Percentiles rank a stretch among this genome's conserved stretches.
phyloP scores from a whole-genome alignment of 2,797 vertebrate species.

The Pantherophis vulpinus region DNA sequence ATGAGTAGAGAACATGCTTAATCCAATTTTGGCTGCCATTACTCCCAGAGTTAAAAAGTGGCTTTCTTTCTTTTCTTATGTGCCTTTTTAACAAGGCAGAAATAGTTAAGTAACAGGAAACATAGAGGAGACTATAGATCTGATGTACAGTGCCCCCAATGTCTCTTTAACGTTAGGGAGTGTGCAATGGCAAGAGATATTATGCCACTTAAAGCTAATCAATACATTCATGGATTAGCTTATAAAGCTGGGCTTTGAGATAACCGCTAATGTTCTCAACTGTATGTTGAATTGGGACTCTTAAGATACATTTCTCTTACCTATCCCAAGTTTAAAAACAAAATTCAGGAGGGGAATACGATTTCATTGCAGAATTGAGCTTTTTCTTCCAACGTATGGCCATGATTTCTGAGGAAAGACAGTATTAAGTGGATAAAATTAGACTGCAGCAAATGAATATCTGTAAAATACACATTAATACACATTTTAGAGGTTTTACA shows the following conservation, averaged over 20 bases:
- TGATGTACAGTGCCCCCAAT: neutral
- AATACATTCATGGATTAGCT: neutral
- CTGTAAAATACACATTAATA: neutral
- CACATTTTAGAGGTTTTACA: neutral
- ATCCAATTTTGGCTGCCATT: conserved; percentile 11
- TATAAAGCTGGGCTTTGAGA: neutral
- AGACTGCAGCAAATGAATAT: neutral
- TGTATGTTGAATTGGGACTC: neutral
- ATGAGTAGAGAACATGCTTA: neutral
- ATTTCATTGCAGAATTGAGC: neutral
- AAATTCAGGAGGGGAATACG: neutral
- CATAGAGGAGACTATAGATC: neutral
- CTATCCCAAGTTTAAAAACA: neutral
- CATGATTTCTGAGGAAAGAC: neutral
- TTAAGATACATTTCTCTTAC: neutral
- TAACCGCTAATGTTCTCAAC: neutral
- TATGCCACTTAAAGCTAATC: neutral
- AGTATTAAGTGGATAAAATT: neutral
- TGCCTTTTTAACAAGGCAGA: neutral
- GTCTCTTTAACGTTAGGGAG: neutral
- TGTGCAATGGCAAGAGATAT: neutral
- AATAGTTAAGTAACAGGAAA: neutral
- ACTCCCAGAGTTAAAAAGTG: neutral
- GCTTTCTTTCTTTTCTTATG: neutral
- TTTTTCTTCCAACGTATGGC: no score